Base-by-base conservation (phyloP, 2,888 invertebrate genomes). In the Ophion obscuratus region DNA sequence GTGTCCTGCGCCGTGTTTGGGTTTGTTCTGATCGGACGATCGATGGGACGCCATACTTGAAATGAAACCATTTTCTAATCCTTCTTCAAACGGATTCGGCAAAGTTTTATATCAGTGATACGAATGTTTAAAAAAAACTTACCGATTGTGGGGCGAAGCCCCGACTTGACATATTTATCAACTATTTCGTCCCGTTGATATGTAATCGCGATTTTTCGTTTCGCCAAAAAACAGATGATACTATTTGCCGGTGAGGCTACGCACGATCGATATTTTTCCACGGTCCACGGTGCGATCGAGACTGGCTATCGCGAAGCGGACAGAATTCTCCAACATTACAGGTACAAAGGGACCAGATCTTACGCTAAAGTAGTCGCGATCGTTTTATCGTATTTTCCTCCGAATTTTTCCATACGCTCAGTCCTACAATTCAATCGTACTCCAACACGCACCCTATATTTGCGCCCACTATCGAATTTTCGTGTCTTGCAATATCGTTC, bases 241-340 rank as follows among this genome's bases (percentile, higher is more conserved):
- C 95, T 96, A 87, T 97, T 97, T 90, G 97, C 96, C 1, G 97
- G 97, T 0, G 97, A 97, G 92, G 96, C 96, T 0, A 96, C 96
- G 0, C 96, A 96, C 20, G 95, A 95, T 70, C 95, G 95, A 88
- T 95, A 95, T 90, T 97, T 96, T 91, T 95, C 95, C 0, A 96
- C 96, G 0, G 97, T 96, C 0, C 97, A 97, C 90, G 97, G 97
- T 0, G 97, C 97, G 0, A 93, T 97, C 0, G 97, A 97, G 91
- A 95, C 96, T n/a, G 97, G 97, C 0, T 96, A 96, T 92, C 95
- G 97, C 57, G 97, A 97, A 91, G 97, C 97, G 1, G 94, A 96
- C 20, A 94, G 97, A 88, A 91, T 96, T 73, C 86, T 93, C 61
- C 87, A 92, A 68, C 91, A 91, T 81, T 91, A 92, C 80, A 91